Evolutionary conservation across 2,113 vertebrate genomes (phyloP).

Genomic region (Tetraodon nigroviridis): DNA sequence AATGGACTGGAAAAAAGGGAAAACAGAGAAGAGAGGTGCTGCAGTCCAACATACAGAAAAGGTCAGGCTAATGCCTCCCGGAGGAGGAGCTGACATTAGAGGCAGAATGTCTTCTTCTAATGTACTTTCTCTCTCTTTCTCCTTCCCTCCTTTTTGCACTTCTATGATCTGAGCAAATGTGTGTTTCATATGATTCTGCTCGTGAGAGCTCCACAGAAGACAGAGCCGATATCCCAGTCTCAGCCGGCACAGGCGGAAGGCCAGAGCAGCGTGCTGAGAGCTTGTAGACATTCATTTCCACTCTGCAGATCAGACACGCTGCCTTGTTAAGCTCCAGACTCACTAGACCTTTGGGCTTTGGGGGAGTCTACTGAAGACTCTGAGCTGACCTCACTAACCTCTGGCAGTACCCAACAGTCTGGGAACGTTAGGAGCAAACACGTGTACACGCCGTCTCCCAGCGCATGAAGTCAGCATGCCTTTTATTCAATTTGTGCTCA

Average conservation of each 20-base stretch:
- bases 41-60: conserved; percentile 50
- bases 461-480: conserved; percentile 5
- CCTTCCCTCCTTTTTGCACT: conserved; percentile 35
- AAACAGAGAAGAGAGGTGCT: conserved; percentile 15
- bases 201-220: conserved; percentile 25
- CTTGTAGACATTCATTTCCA: conserved; percentile 45
- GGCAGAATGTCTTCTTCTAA: conserved; percentile 64
- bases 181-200: conserved; percentile 23
- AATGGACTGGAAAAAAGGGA: not conserved
- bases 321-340: conserved; percentile 43
- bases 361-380: conserved; percentile 38
- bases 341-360: conserved; percentile 36
- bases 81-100: conserved; percentile 68
- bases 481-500: conserved; percentile 35
- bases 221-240: conserved; percentile 18
- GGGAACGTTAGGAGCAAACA: conserved; percentile 9
- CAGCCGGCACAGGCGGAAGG: conserved; percentile 27
- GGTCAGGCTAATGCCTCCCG: conserved; percentile 70
- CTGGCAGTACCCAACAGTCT: conserved; percentile 14
- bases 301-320: conserved; percentile 33
- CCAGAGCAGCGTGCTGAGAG: conserved; percentile 41
- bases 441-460: not conserved
- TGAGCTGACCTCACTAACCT: conserved; percentile 49
- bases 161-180: conserved; percentile 33
- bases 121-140: conserved; percentile 33